These are phyloP conservation scores for Pharmacophagus antenor DNA, from an alignment of 2,888 invertebrate species.

Conservation along the genomic window DNA sequence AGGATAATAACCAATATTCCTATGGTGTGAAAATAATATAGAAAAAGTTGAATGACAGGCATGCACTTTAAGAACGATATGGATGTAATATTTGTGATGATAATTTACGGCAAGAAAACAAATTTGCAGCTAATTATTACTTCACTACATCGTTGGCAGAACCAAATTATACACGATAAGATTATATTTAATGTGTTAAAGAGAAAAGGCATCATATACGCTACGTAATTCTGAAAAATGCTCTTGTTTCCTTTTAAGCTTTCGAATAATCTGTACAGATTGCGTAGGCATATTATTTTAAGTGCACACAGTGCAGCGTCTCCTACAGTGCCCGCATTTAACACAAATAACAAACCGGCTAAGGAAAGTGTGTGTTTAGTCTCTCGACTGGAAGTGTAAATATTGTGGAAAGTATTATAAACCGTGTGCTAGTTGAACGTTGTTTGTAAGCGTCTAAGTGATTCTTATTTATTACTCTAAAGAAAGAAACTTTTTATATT, in stretches of 20 bases:
- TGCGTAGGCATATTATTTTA: slow-evolving; percentile 14
- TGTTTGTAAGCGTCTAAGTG: slow-evolving; percentile 20
- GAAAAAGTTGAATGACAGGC: too few relatives aligned
- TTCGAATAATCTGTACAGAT: slow-evolving; percentile 9
- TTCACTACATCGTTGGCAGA: too few relatives aligned
- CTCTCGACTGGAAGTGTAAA: slow-evolving; percentile 27
- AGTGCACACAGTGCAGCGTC: slow-evolving; percentile 17
- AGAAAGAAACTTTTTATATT: not conserved
- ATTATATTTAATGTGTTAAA: not conserved
- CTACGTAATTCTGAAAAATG: not conserved
- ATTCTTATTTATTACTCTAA: slow-evolving; percentile 23
- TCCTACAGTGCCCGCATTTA: slow-evolving; percentile 8
- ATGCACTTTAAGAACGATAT: too few relatives aligned
- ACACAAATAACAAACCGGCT: slow-evolving; percentile 20
- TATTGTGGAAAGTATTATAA: slow-evolving; percentile 30
- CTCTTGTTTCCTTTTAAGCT: not conserved
- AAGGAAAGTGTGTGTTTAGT: slow-evolving; percentile 24
- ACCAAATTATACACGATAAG: too few relatives aligned
- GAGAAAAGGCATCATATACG: not conserved
- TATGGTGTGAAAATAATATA: too few relatives aligned
- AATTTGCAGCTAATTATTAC: too few relatives aligned
- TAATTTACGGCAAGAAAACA: too few relatives aligned
- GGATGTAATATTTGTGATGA: too few relatives aligned
- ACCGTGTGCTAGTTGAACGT: slow-evolving; percentile 19
- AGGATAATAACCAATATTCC: too few relatives aligned